Evolutionary conservation across 2,888 invertebrate species (phyloP).

Genomic region (Colletes collaris): DNA sequence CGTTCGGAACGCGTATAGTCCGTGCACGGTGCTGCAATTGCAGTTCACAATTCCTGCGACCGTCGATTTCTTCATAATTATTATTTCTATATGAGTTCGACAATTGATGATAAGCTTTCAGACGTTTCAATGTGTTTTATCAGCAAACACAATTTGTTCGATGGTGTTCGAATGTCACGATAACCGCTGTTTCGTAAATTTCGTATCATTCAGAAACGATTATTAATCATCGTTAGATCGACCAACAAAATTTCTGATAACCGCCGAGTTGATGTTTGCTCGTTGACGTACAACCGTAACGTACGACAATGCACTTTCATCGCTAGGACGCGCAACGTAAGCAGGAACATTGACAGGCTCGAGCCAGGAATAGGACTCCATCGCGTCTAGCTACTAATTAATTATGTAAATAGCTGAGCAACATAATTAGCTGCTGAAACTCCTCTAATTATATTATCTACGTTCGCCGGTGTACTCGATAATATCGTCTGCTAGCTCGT

Average conservation of each 20-base stretch:
- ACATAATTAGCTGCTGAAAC: slow-evolving; percentile 58
- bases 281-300: neutral
- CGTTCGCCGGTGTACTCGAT: slow-evolving; percentile 38
- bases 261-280: neutral
- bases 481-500: slow-evolving; percentile 22
- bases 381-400: slow-evolving; percentile 49
- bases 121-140: no score
- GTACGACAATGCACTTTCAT: neutral
- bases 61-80: no score
- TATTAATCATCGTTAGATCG: no score
- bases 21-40: neutral
- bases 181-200: no score
- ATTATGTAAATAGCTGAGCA: slow-evolving; percentile 53
- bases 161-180: no score
- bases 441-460: slow-evolving; percentile 57
- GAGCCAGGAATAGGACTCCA: slow-evolving; percentile 16
- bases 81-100: no score
- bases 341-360: slow-evolving; percentile 6
- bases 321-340: neutral
- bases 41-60: neutral
- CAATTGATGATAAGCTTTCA: no score
- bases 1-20: no score
- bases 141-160: no score
- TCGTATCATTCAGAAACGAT: no score
- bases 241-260: no score